A percentile compares a stretch with the other conserved stretches of the same genome.
Evolutionary conservation across 2,797 vertebrate genomes (phyloP).

Genomic region (Phoeniculus purpureus): DNA sequence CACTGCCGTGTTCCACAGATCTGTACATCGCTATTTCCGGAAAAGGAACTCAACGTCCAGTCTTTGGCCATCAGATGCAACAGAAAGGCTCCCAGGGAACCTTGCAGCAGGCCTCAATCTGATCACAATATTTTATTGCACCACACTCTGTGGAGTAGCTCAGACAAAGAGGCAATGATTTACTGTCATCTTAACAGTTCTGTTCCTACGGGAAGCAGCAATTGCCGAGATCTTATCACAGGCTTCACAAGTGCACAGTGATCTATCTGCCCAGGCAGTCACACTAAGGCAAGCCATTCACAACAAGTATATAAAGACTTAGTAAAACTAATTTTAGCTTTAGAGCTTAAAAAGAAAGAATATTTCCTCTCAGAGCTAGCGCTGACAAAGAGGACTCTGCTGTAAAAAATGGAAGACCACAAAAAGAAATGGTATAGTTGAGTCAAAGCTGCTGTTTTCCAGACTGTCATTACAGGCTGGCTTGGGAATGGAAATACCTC

Average conservation of each 20-base stretch:
- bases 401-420: background rate
- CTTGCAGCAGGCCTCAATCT: background rate
- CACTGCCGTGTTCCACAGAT: accelerated
- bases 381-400: background rate
- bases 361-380: background rate
- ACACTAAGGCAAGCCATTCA: background rate
- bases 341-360: background rate
- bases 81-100: background rate
- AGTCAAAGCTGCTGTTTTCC: background rate
- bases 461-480: background rate
- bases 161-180: background rate
- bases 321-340: background rate
- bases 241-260: background rate
- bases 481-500: background rate
- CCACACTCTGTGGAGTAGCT: background rate
- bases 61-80: background rate
- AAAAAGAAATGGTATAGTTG: background rate
- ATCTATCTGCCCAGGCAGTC: background rate
- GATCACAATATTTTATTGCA: background rate
- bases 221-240: conserved; percentile 8
- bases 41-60: background rate
- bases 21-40: accelerated
- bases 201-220: background rate
- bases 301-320: background rate
- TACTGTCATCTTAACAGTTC: conserved; percentile 21